These are phyloP conservation scores for Misgurnus anguillicaudatus DNA, from an alignment of 2,113 vertebrate species.

Conservation along the genomic window DNA sequence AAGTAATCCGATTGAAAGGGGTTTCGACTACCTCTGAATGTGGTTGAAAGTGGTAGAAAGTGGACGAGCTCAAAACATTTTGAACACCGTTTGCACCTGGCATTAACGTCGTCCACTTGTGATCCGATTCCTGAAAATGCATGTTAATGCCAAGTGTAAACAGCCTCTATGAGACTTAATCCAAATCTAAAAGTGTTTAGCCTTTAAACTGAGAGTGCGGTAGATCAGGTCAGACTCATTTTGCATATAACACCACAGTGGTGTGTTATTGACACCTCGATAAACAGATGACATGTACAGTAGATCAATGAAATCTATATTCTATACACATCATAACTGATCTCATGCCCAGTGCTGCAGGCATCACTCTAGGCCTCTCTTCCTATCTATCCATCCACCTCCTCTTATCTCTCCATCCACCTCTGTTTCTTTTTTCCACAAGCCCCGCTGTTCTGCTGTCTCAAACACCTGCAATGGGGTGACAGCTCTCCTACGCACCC, in stretches of 20 bases:
- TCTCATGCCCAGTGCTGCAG: neutral
- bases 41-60: too few relatives aligned
- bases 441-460: slow-evolving; percentile 22
- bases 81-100: too few relatives aligned
- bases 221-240: neutral
- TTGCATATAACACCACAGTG: neutral
- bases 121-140: too few relatives aligned
- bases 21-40: too few relatives aligned
- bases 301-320: slow-evolving; percentile 24
- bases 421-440: neutral
- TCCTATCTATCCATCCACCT: neutral
- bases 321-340: neutral
- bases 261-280: slow-evolving; percentile 13
- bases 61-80: too few relatives aligned
- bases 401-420: neutral
- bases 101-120: too few relatives aligned
- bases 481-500: neutral
- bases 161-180: too few relatives aligned
- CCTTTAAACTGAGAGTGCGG: neutral
- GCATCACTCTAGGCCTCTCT: neutral
- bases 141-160: too few relatives aligned
- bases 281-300: neutral
- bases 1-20: too few relatives aligned
- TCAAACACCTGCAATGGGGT: slow-evolving; percentile 5
- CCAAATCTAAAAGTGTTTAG: too few relatives aligned